phyloP scores from a whole-genome alignment of 2,113 vertebrate genomes.

The Gasterosteus aculeatus region DNA sequence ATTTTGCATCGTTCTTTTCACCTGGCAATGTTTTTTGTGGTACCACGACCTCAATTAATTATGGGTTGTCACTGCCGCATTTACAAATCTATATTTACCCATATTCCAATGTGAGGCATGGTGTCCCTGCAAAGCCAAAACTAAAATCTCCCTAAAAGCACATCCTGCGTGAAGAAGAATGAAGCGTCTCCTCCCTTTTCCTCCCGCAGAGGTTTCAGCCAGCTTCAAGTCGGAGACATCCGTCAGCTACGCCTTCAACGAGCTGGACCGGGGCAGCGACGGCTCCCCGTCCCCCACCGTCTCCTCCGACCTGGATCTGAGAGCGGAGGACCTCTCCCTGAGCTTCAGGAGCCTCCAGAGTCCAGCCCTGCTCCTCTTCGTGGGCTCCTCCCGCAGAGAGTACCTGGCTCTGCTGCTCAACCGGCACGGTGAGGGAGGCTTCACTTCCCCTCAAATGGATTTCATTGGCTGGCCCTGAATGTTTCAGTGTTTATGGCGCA shows the following conservation, averaged over 20 bases:
- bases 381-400: slow-evolving; percentile 86
- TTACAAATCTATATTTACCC: not conserved
- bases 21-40: slow-evolving; percentile 27
- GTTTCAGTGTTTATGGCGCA: not conserved
- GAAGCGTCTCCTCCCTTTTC: not conserved
- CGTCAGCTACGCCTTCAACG: slow-evolving; percentile 85
- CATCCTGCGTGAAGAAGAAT: not conserved
- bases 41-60: slow-evolving; percentile 33
- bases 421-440: slow-evolving; percentile 85
- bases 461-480: not conserved
- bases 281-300: slow-evolving; percentile 75
- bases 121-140: not conserved
- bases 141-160: not conserved
- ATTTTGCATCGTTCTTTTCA: slow-evolving; percentile 18
- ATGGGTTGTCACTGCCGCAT: slow-evolving; percentile 11
- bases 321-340: slow-evolving; percentile 84
- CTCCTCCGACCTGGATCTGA: slow-evolving; percentile 83
- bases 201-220: slow-evolving; percentile 89
- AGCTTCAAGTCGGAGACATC: slow-evolving; percentile 87
- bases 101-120: slow-evolving; percentile 18
- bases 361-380: slow-evolving; percentile 86
- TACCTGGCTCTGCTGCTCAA: slow-evolving; percentile 88
- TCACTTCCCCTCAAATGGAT: not conserved
- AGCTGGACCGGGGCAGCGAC: slow-evolving; percentile 84
- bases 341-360: slow-evolving; percentile 88